Percentiles rank a stretch among this genome's conserved stretches.
Evolutionary conservation across 1,140 invertebrate genomes (phyloP).

Genomic region (Drosophila lini): DNA sequence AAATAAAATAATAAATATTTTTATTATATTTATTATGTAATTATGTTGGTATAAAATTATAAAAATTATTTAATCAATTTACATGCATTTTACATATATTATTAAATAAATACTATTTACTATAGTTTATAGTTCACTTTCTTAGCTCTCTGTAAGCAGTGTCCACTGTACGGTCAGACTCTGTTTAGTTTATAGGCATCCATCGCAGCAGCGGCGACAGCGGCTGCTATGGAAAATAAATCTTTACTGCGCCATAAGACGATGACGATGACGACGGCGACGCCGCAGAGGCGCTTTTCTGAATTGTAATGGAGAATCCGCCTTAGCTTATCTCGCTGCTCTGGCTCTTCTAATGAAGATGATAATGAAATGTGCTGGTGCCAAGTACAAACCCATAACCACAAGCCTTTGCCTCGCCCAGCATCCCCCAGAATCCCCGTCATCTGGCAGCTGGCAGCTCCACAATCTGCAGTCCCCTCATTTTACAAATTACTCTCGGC

Average conservation of each 20-base stretch:
- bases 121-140: too few species aligned
- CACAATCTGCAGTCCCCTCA: conserved; percentile 52
- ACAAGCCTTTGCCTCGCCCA: conserved; percentile 42
- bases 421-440: conserved; percentile 7
- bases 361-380: conserved; percentile 69
- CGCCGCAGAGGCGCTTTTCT: conserved; percentile 18
- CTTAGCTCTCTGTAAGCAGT: background rate
- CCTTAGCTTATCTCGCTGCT: conserved; percentile 61
- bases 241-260: conserved; percentile 82
- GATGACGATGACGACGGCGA: conserved; percentile 29
- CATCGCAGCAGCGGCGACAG: conserved; percentile 20
- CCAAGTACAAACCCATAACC: conserved; percentile 56
- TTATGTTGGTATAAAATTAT: too few species aligned
- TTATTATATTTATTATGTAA: too few species aligned
- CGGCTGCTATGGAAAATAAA: conserved; percentile 73
- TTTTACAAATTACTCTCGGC: conserved; percentile 55
- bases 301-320: conserved; percentile 68
- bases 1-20: too few species aligned
- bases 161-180: conserved; percentile 11
- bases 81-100: too few species aligned
- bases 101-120: background rate
- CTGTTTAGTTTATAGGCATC: conserved; percentile 51
- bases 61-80: too few species aligned
- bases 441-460: conserved; percentile 26
- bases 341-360: conserved; percentile 71